A percentile compares a stretch with the other conserved stretches of the same genome.
Conservation (phyloP, 2,797 vertebrate genomes). For the Poecilia gillii region DNA sequence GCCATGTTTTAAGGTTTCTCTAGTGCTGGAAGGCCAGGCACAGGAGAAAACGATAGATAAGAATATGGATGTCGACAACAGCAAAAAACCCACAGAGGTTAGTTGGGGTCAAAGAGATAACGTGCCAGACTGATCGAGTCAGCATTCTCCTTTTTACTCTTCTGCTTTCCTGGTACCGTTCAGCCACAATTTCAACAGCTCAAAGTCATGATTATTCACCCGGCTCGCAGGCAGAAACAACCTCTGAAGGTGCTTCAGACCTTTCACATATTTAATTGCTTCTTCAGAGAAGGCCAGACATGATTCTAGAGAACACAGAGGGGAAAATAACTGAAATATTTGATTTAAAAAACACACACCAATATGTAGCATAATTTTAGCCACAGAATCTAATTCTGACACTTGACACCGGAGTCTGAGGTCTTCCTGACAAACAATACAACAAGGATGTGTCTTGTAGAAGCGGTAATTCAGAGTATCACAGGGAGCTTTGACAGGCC, state of each 20-base stretch:
- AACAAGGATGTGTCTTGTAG: neutral
- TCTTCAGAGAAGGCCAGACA: neutral
- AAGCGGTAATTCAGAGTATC: neutral
- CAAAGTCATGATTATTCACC: constrained; percentile 36
- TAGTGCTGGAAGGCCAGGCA: constrained; percentile 29
- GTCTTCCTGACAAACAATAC: neutral
- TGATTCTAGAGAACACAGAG: neutral
- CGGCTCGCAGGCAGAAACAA: constrained; percentile 28
- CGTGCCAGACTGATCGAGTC: constrained; percentile 44
- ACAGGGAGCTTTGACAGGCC: neutral
- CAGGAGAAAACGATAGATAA: constrained; percentile 49
- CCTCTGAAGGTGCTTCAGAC: constrained; percentile 20
- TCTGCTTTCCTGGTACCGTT: constrained; percentile 28
- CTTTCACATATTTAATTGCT: neutral
- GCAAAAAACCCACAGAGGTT: constrained; percentile 50
- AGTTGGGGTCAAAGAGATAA: constrained; percentile 68
- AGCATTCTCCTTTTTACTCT: constrained; percentile 49
- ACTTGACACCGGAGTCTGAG: neutral
- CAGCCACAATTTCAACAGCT: constrained; percentile 29
- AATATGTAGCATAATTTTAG: neutral
- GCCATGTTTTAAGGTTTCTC: constrained; percentile 25
- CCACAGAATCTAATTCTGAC: neutral
- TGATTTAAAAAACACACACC: neutral
- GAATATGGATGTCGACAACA: constrained; percentile 53
- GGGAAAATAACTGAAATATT: neutral